Conservation (phyloP, 2,113 vertebrate species). For the Ornithorhynchus anatinus region DNA sequence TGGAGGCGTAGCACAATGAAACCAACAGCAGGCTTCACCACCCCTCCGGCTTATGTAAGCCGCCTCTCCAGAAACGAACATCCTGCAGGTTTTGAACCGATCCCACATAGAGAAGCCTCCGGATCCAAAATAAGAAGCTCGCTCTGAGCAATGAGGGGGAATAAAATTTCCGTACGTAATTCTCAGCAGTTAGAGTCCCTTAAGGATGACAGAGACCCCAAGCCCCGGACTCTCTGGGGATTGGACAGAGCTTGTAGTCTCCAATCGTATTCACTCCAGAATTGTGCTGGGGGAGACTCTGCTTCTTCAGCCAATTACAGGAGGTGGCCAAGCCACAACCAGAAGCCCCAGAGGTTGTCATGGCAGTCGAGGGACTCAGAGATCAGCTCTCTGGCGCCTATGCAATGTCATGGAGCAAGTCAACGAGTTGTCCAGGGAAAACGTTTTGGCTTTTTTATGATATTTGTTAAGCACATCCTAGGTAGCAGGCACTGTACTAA, state of each 20-base stretch:
- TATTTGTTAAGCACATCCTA: too few species aligned
- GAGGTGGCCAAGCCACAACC: slow-evolving; percentile 26
- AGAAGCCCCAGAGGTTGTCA: slow-evolving; percentile 63
- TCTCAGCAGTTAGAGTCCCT: neutral
- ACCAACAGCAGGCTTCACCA: neutral
- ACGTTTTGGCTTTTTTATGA: too few species aligned
- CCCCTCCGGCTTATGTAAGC: neutral
- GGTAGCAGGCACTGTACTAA: too few species aligned
- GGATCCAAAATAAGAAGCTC: neutral
- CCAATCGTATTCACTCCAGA: too few species aligned
- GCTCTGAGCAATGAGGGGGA: neutral
- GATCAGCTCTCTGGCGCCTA: slow-evolving; percentile 35
- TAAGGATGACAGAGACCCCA: neutral
- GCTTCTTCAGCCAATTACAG: slow-evolving; percentile 34
- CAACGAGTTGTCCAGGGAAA: too few species aligned
- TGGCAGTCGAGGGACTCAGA: slow-evolving; percentile 45
- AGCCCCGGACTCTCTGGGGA: too few species aligned
- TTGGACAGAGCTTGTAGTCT: too few species aligned
- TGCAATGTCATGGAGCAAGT: too few species aligned
- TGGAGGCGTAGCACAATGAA: neutral
- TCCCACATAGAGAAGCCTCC: neutral
- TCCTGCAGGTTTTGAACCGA: neutral
- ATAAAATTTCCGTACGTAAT: neutral
- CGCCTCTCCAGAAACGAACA: neutral
- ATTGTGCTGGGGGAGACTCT: too few species aligned